Evolutionary conservation across 2,888 invertebrate species (phyloP).

Genomic region (Pheosia gnoma): DNA sequence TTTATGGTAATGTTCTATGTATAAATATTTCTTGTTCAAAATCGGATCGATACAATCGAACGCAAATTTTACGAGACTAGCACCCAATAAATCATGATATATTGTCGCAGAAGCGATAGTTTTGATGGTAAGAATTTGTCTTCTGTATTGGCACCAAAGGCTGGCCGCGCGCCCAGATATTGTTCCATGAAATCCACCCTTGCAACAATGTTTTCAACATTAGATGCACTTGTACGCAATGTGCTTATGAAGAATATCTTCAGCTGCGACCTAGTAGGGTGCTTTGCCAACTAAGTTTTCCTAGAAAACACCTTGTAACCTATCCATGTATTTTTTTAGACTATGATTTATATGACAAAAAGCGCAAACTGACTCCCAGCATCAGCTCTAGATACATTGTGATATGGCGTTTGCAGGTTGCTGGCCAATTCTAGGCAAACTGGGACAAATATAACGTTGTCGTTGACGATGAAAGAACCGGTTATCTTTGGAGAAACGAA

Average conservation of each 20-base stretch:
- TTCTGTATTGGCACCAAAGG: slow-evolving; percentile 56
- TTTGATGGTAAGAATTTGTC: slow-evolving; percentile 41
- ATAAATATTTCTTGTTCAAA: too few relatives aligned
- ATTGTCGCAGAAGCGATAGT: slow-evolving; percentile 21
- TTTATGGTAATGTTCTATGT: too few relatives aligned
- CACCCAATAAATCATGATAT: slow-evolving; percentile 3
- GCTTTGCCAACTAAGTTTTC: slow-evolving; percentile 5
- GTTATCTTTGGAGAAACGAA: too few relatives aligned
- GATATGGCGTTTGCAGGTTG: too few relatives aligned
- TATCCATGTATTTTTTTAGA: not conserved
- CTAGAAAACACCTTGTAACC: not conserved
- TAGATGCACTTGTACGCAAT: slow-evolving; percentile 2
- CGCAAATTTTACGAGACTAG: not conserved
- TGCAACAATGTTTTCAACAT: slow-evolving; percentile 4
- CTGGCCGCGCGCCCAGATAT: slow-evolving; percentile 64
- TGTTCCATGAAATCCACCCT: slow-evolving; percentile 45
- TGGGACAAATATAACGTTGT: too few relatives aligned
- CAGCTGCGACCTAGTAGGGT: slow-evolving; percentile 5
- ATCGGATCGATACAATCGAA: not conserved
- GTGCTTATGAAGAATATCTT: not conserved
- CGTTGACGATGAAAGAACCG: too few relatives aligned
- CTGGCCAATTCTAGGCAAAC: too few relatives aligned
- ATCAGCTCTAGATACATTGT: too few relatives aligned
- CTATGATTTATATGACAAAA: not conserved
- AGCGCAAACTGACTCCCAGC: not conserved